A percentile compares a stretch with the other conserved stretches of the same genome.
Evolutionary conservation across 2,797 vertebrate species (phyloP).

Genomic region (Mus caroli): DNA sequence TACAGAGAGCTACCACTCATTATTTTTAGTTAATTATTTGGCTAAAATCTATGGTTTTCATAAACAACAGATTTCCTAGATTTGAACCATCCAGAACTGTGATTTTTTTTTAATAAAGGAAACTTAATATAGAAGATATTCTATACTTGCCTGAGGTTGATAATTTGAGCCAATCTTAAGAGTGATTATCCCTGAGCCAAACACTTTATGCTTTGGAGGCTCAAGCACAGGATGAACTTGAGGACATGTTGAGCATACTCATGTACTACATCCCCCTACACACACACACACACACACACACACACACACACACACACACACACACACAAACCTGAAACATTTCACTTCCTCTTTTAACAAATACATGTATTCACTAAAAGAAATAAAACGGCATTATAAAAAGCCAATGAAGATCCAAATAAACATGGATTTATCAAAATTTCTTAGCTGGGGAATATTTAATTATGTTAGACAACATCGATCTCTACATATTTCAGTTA

Average conservation of each 20-base stretch:
- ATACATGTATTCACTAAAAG: not conserved
- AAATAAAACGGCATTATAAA: not conserved
- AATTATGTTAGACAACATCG: not conserved
- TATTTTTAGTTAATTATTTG: constrained; percentile 16
- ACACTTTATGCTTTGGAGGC: not conserved
- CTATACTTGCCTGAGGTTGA: not conserved
- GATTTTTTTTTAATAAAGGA: not conserved
- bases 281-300: no score
- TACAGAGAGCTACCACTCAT: not conserved
- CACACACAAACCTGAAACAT: not conserved
- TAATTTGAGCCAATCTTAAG: not conserved
- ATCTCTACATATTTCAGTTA: not conserved
- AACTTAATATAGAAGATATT: not conserved
- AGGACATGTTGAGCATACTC: not conserved
- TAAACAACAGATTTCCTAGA: not conserved
- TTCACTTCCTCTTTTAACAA: constrained; percentile 8
- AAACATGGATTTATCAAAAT: not conserved
- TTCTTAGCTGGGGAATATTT: not conserved
- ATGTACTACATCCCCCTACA: not conserved
- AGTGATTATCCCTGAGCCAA: not conserved
- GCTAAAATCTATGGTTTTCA: not conserved
- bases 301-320: no score
- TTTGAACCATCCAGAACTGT: not conserved
- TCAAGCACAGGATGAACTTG: not conserved
- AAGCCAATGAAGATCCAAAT: not conserved